Conservation (phyloP, 2,113 vertebrate genomes). For the Mus pahari region DNA sequence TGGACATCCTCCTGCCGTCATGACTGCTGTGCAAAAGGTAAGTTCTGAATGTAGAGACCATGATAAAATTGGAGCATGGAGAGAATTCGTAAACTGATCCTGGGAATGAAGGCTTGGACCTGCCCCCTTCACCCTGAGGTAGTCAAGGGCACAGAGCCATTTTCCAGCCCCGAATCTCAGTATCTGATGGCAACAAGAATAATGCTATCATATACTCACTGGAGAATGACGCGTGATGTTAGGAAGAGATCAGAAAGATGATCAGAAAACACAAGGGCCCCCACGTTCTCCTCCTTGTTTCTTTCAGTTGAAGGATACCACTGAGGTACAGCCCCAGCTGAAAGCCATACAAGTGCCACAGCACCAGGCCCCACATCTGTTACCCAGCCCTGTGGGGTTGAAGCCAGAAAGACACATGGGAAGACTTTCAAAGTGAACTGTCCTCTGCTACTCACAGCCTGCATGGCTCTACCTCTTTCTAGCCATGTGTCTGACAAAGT, state of each 20-base stretch:
- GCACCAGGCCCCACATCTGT: not conserved
- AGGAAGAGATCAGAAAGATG: not conserved
- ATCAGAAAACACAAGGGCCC: not conserved
- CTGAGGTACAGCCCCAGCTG: not conserved
- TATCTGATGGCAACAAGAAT: not conserved
- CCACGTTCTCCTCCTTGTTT: not conserved
- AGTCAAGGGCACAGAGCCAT: not conserved
- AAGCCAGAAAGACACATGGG: not conserved
- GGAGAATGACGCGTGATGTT: not conserved
- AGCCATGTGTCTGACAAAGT: not conserved
- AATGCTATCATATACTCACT: not conserved
- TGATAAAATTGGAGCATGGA: not conserved
- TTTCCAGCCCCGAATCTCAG: not conserved
- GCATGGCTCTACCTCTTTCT: not conserved
- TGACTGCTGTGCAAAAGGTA: not conserved
- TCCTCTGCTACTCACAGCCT: not conserved
- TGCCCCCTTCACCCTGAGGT: not conserved
- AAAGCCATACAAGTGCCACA: not conserved
- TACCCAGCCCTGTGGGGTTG: slow-evolving; percentile 46
- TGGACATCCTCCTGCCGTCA: not conserved
- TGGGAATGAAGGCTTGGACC: not conserved
- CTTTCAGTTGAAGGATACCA: not conserved
- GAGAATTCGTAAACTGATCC: not conserved
- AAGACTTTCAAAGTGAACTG: slow-evolving; percentile 14
- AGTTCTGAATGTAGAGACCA: not conserved